Evolutionary conservation across 2,797 vertebrate species (phyloP), one percentile per base, ranked within the genome.

Genomic region (Ibycter americanus): DNA sequence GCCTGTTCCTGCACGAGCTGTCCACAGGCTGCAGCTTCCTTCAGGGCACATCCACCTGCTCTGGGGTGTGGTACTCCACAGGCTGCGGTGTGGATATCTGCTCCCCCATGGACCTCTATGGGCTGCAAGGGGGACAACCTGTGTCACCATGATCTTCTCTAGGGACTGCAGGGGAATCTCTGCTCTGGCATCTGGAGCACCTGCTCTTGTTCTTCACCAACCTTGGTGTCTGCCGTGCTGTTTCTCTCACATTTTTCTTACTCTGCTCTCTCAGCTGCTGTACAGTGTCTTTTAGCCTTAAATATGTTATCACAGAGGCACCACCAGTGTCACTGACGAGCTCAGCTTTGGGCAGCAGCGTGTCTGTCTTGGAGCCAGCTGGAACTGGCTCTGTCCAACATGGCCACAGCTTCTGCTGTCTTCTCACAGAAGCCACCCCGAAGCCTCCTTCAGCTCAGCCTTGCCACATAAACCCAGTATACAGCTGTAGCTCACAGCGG

Each of bases 1-100:
- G 11, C 38, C n/a, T 26, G 31, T 34, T 36, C 15, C 51, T 38
- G 27, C 1, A 0, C 2, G 1, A 38, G 38, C 18, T 46, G 6
- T 38, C 40, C 32, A 17, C 42, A 44, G 42, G 42, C 42, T 42
- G 42, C 42, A 42, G 42, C 42, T 42, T 42, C 42, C 42, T 42
- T 42, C 42, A 42, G 42, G 16, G 15, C 42, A 17, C 42, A 17
- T 42, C 42, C 42, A 8, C 42, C 42, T 42, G 42, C 42, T 18
- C 42, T 42, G 17, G 42, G 17, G 16, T 42, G 42, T 42, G 42
- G 42, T 42, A 15, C 42, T 42, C 42, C 42, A 17, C 16, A 42
- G 42, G 42, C 42, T 78, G n/a, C n/a, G 32, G 11, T 31, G 17
- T n/a, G n/a, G 38, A 27, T 10, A 9, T 22, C 46, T 84, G 44